Base-by-base conservation (phyloP, 2,888 invertebrate species). In the Petrolisthes manimaculis region DNA sequence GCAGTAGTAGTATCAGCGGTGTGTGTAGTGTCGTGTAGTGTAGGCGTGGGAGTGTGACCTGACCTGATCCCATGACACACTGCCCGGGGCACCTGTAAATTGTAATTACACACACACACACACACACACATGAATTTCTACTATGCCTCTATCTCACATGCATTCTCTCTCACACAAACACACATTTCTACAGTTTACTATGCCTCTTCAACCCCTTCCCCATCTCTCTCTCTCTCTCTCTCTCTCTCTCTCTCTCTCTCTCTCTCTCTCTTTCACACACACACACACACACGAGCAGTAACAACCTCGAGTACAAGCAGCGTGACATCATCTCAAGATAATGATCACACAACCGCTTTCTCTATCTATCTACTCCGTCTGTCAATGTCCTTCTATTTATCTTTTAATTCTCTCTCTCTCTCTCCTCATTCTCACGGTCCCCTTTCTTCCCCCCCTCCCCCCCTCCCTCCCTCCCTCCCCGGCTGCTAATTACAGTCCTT, bases 11-110 rank as follows among this genome's bases (percentile, higher is more conserved):
- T n/a, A n/a, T n/a, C 37, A 37, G 37, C 37, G 37, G 37, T 37
- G 18, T n/a, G 18, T 53, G 67, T 82, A 78, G 78, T n/a, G n/a
- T n/a, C n/a, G n/a, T n/a, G 18, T n/a, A 67, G 18, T 53, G 67
- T 82, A 78, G 78, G 67, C 78, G 83, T 86, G 86, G 78, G 86
- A 86, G 78, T 78, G 86, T 86, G 86, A 86, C 86, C 86, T 83
- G 86, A 86, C 86, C 86, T 83, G 86, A 86, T 83, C 86, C 55
- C 83, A 21, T 86, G 83, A 77, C 86, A 83, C 78, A 86, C 67
- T 86, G 78, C 83, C 78, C 74, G 71, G 74, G 81, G 61, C 71
- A 37, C 37, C 37, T 37, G 21, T 21, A 77, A 74, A 21, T 67
- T 37, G 21, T 21, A 77, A 74, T 54, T 67, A 78, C 83, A 78